These are phyloP conservation scores for Macrobrachium nipponense DNA, from an alignment of 1,140 invertebrate species.

Conservation along the genomic window DNA sequence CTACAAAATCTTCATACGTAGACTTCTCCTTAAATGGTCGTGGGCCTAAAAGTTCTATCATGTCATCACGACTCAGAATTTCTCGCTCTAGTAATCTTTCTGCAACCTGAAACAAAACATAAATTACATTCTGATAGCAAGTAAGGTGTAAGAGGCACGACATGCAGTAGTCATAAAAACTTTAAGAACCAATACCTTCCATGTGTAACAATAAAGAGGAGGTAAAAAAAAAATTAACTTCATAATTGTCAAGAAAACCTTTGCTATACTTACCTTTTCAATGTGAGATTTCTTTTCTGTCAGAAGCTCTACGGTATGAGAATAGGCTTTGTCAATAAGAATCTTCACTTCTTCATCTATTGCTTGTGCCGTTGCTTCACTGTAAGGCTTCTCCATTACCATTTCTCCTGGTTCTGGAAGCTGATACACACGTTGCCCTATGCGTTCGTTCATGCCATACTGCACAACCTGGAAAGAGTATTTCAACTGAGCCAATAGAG, in stretches of 20 bases:
- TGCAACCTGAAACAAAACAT: slow-evolving; percentile 79
- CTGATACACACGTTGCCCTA: slow-evolving; percentile 97
- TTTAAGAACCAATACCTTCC: too few relatives aligned
- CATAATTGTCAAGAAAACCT: not conserved
- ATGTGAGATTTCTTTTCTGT: slow-evolving; percentile 88
- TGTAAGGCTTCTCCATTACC: slow-evolving; percentile 97
- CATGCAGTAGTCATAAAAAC: too few relatives aligned
- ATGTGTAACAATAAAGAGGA: too few relatives aligned
- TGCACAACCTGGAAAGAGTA: slow-evolving; percentile 78
- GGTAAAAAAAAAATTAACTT: too few relatives aligned
- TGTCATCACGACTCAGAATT: slow-evolving; percentile 95
- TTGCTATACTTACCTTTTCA: slow-evolving; percentile 76
- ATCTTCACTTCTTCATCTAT: slow-evolving; percentile 94
- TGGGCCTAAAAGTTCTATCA: slow-evolving; percentile 95
- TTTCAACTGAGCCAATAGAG: too few relatives aligned
- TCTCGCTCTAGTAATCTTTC: slow-evolving; percentile 93
- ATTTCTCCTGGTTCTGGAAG: slow-evolving; percentile 92
- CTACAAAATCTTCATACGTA: slow-evolving; percentile 99
- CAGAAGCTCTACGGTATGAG: slow-evolving; percentile 84
- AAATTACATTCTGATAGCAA: too few relatives aligned
- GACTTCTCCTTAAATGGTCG: slow-evolving; percentile 98
- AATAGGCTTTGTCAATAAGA: slow-evolving; percentile 86
- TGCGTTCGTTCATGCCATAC: slow-evolving; percentile 98
- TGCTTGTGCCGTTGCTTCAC: slow-evolving; percentile 95
- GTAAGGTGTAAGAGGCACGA: too few relatives aligned